These are phyloP conservation scores for Labia minor DNA, from an alignment of 2,888 invertebrate species.

Conservation along the genomic window DNA sequence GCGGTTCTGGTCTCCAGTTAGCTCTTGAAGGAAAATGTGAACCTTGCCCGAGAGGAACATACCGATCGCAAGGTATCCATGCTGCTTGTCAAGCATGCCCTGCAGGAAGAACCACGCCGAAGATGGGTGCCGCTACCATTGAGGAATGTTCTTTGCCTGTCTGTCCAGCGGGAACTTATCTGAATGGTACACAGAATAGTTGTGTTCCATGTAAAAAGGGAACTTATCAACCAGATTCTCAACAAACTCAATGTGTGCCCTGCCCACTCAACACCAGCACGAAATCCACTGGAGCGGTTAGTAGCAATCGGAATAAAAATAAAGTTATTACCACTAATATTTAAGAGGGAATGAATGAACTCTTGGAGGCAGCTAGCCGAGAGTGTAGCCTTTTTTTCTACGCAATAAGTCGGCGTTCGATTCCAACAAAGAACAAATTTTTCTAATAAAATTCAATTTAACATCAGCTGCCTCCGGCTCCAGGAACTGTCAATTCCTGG, in stretches of 20 bases:
- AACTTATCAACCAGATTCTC: conserved; percentile 78
- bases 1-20: conserved; percentile 72
- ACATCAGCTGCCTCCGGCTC: no score
- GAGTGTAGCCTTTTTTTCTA: no score
- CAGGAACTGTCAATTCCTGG: no score
- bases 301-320: conserved; percentile 33
- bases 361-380: no score
- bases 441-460: no score
- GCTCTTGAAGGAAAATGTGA: conserved; percentile 84
- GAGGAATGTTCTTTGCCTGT: conserved; percentile 90
- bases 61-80: conserved; percentile 74
- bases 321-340: background rate
- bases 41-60: conserved; percentile 80
- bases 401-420: no score
- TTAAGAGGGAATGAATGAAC: background rate
- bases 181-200: conserved; percentile 74
- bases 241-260: conserved; percentile 73
- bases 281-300: conserved; percentile 65
- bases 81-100: conserved; percentile 84
- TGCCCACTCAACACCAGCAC: conserved; percentile 90
- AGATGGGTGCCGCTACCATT: conserved; percentile 66
- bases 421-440: no score
- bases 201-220: conserved; percentile 83
- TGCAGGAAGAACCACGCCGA: conserved; percentile 78
- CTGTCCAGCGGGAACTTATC: conserved; percentile 70